These are phyloP conservation scores for Sanderia malayensis DNA, from an alignment of 30 jellyfish, hydroid and myxozoan genomes.

Conservation along the genomic window DNA sequence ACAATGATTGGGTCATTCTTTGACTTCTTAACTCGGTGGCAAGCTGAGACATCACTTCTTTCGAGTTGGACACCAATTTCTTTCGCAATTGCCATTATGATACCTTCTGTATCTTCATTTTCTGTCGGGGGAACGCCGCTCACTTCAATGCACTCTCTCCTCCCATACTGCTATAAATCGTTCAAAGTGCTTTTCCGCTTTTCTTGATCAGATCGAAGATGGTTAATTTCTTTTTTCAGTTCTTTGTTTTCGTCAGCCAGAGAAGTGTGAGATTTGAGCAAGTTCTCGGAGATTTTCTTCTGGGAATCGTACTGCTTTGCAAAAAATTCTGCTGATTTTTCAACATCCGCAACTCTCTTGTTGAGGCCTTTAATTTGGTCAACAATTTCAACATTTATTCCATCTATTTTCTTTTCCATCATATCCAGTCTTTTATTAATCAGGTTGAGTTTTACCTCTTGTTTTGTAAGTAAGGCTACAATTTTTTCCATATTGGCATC, in stretches of 20 bases:
- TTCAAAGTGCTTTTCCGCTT: conserved; percentile 2
- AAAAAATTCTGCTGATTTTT: conserved; percentile 1
- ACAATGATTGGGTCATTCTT: background rate
- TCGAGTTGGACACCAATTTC: conserved; percentile 1
- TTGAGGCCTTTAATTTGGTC: conserved; percentile 1
- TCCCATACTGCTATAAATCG: conserved; percentile 25
- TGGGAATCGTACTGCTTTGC: conserved; percentile 1
- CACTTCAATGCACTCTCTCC: conserved; percentile 6
- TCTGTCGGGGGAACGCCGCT: conserved; percentile 1
- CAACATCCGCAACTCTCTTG: background rate
- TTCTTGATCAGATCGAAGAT: background rate
- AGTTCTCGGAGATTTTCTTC: background rate
- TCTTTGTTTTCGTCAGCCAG: background rate
- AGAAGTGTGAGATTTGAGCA: background rate
- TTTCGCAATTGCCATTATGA: conserved; percentile 1
- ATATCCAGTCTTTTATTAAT: background rate
- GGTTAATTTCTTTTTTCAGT: background rate
- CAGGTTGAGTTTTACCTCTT: background rate
- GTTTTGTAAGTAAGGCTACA: background rate
- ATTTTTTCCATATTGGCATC: background rate
- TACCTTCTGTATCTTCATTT: conserved; percentile 4
- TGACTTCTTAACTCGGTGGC: conserved; percentile 9
- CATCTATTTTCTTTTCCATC: background rate
- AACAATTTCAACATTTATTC: background rate
- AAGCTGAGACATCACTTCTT: background rate